phyloP scores from a whole-genome alignment of 2,113 vertebrate species.

The Mormyrus iriodes region DNA sequence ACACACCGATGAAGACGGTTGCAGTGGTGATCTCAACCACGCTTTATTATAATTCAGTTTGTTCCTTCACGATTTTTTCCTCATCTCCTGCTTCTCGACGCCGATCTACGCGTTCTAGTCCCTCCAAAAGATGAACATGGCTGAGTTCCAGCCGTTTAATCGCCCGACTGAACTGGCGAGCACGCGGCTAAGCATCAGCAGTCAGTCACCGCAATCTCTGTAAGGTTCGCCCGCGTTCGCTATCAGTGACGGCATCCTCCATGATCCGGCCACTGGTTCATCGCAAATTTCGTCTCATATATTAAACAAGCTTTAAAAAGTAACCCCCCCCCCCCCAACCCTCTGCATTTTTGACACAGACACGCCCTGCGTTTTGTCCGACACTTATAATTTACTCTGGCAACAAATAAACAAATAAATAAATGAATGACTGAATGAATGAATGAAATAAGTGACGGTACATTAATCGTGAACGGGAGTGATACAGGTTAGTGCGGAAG shows the following conservation, averaged over 20 bases:
- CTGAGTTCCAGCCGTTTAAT: not conserved
- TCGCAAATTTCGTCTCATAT: not conserved
- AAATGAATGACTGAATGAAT: not conserved
- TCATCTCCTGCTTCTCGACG: not conserved
- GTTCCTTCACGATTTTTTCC: not conserved
- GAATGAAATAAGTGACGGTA: not conserved
- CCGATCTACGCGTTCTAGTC: not conserved
- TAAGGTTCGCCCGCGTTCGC: not conserved
- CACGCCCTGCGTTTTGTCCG: not conserved
- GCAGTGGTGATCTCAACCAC: not conserved
- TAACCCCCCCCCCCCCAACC: not conserved
- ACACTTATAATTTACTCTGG: not conserved
- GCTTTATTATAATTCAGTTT: not conserved
- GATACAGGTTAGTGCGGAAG: constrained; percentile 52
- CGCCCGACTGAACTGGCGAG: no score
- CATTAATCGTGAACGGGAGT: constrained; percentile 54
- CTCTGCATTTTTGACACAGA: not conserved
- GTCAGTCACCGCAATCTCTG: no score
- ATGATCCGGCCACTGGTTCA: not conserved
- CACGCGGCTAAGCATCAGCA: no score
- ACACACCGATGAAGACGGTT: not conserved
- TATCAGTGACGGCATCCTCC: not conserved
- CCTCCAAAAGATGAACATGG: not conserved
- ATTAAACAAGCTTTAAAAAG: not conserved
- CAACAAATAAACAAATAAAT: not conserved